phyloP scores from a whole-genome alignment of 2,797 vertebrate genomes.

The Lepus townsendii region DNA sequence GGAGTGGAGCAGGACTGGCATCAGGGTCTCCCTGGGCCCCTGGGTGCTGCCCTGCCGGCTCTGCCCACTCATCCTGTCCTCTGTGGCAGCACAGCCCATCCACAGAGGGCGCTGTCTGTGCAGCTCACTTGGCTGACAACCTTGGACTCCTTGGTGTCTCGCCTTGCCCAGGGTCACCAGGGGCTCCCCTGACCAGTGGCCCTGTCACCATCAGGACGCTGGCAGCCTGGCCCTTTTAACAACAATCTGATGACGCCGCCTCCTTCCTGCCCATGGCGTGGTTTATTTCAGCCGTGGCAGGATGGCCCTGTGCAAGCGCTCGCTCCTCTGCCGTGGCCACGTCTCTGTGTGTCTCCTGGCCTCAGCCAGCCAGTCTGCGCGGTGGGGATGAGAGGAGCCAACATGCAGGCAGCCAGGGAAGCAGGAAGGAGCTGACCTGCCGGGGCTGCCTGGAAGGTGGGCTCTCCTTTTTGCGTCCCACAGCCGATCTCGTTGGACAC shows the following conservation, averaged over 20 bases:
- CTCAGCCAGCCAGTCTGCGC: neutral
- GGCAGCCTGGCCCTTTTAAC: neutral
- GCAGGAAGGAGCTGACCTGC: neutral
- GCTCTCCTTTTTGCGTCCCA: neutral
- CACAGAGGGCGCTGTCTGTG: neutral
- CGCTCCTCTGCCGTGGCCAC: too few relatives aligned
- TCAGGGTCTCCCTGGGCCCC: neutral
- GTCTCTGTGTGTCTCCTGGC: neutral
- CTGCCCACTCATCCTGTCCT: neutral
- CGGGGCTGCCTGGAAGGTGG: neutral
- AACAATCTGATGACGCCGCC: fast-evolving
- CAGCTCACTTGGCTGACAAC: neutral
- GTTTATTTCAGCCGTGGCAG: neutral
- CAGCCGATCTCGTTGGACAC: neutral
- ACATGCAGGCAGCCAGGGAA: neutral
- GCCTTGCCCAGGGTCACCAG: neutral
- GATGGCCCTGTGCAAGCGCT: too few relatives aligned
- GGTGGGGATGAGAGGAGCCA: neutral
- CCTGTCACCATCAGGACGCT: neutral
- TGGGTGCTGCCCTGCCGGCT: fast-evolving
- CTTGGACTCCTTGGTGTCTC: neutral
- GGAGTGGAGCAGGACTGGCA: neutral
- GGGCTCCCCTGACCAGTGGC: neutral
- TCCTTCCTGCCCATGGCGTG: neutral
- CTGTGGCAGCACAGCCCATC: neutral